Evolutionary conservation across 1,140 invertebrate species (phyloP).

Genomic region (Calycopis cecrops): DNA sequence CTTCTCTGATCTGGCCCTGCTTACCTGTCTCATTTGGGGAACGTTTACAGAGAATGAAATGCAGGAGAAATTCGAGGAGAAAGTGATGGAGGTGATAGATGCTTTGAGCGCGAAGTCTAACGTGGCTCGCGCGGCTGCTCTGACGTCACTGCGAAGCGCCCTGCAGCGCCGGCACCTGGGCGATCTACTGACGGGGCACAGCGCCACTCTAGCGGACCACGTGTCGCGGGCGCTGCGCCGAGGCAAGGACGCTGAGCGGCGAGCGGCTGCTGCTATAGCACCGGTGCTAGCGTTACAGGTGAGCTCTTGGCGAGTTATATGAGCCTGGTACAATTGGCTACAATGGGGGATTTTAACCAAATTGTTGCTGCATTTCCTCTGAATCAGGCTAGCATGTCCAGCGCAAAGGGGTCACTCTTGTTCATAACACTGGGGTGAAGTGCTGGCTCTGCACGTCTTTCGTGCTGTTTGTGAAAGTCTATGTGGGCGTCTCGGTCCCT

Average conservation of each 20-base stretch:
- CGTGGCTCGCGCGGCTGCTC: constrained; percentile 84
- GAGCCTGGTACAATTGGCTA: no score
- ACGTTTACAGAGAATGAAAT: constrained; percentile 72
- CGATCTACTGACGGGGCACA: constrained; percentile 84
- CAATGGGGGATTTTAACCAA: not conserved
- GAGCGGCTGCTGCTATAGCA: constrained; percentile 85
- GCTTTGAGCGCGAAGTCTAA: constrained; percentile 89
- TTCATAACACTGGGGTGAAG: no score
- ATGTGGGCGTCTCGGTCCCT: no score
- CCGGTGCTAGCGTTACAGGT: constrained; percentile 90
- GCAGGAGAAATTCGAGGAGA: constrained; percentile 91
- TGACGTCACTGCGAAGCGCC: constrained; percentile 83
- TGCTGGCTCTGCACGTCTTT: no score
- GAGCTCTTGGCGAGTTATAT: constrained; percentile 34
- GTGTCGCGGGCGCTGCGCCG: constrained; percentile 88
- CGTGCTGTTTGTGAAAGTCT: no score
- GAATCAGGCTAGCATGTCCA: no score
- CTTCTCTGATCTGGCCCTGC: no score
- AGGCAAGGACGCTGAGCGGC: constrained; percentile 87
- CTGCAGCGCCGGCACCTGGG: constrained; percentile 88
- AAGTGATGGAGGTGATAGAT: constrained; percentile 90
- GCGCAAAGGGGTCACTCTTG: no score
- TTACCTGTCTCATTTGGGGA: no score
- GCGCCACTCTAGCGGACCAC: constrained; percentile 87
- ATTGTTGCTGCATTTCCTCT: not conserved